Evolutionary conservation across 2,113 vertebrate species (phyloP).

Genomic region (Candoia aspera): DNA sequence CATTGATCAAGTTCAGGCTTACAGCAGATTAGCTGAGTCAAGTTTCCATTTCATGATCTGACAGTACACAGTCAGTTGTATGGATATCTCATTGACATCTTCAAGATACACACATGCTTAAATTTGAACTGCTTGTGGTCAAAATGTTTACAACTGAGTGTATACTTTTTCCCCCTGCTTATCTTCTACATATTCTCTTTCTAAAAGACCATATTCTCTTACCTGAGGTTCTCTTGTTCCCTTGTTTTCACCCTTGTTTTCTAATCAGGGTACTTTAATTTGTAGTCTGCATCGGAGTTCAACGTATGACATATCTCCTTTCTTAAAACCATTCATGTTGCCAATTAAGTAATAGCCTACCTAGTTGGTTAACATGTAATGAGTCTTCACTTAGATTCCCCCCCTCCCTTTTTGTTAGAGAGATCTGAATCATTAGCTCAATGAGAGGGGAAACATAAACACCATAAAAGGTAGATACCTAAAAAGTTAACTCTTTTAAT

Average conservation of each 20-base stretch:
- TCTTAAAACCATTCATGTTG: conserved; percentile 27
- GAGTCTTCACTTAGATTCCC: conserved; percentile 46
- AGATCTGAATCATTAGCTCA: conserved; percentile 44
- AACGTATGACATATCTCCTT: conserved; percentile 29
- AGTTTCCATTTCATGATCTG: background rate
- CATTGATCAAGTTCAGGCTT: background rate
- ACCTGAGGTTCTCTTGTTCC: background rate
- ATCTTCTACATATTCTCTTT: conserved; percentile 4
- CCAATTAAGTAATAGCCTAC: conserved; percentile 51
- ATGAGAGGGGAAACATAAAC: conserved; percentile 33
- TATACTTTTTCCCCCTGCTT: background rate
- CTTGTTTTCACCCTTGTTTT: conserved; percentile 37
- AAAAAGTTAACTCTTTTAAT: conserved; percentile 54
- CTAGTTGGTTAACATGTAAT: conserved; percentile 35
- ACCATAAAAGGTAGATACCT: conserved; percentile 42
- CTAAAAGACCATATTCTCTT: conserved; percentile 21
- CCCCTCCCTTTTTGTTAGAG: conserved; percentile 28
- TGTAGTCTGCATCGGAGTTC: conserved; percentile 52
- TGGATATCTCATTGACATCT: background rate
- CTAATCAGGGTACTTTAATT: conserved; percentile 51
- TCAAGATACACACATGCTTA: background rate
- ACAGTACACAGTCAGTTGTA: background rate
- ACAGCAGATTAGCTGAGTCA: background rate
- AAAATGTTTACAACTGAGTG: conserved; percentile 17
- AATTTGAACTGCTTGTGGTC: background rate